Evolutionary conservation across 1,140 invertebrate species (phyloP).

Genomic region (Pinna nobilis): DNA sequence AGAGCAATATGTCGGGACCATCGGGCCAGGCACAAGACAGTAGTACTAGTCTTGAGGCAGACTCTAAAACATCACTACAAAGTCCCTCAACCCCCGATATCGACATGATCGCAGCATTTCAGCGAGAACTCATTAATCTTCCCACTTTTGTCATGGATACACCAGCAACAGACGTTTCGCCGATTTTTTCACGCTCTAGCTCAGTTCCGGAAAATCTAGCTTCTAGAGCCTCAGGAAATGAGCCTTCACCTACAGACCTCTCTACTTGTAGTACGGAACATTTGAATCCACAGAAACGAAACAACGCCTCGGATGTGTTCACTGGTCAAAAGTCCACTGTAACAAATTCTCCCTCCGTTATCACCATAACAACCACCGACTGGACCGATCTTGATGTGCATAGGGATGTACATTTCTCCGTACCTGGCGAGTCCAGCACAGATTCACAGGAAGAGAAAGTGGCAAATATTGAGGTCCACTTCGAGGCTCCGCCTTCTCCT

Average conservation of each 20-base stretch:
- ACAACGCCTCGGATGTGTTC: constrained; percentile 16
- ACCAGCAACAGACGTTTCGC: constrained; percentile 62
- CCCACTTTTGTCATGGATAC: constrained; percentile 74
- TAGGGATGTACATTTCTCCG: constrained; percentile 38
- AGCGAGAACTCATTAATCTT: constrained; percentile 73
- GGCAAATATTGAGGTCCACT: constrained; percentile 69
- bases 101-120: constrained; percentile 71
- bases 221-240: constrained; percentile 41
- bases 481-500: constrained; percentile 69
- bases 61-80: constrained; percentile 38
- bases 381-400: constrained; percentile 41
- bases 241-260: constrained; percentile 18
- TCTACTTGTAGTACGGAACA: constrained; percentile 35
- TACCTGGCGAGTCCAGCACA: constrained; percentile 37
- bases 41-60: constrained; percentile 32
- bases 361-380: constrained; percentile 68
- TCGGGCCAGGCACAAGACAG: constrained; percentile 32
- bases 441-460: constrained; percentile 47
- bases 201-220: constrained; percentile 71
- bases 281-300: constrained; percentile 21
- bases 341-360: constrained; percentile 54
- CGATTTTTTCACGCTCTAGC: constrained; percentile 69
- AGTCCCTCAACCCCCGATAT: constrained; percentile 51
- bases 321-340: constrained; percentile 19
- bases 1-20: constrained; percentile 56